A percentile compares a stretch with the other conserved stretches of the same genome.
Conservation (phyloP, 2,888 invertebrate species). For the Cantharis flavilabris region DNA sequence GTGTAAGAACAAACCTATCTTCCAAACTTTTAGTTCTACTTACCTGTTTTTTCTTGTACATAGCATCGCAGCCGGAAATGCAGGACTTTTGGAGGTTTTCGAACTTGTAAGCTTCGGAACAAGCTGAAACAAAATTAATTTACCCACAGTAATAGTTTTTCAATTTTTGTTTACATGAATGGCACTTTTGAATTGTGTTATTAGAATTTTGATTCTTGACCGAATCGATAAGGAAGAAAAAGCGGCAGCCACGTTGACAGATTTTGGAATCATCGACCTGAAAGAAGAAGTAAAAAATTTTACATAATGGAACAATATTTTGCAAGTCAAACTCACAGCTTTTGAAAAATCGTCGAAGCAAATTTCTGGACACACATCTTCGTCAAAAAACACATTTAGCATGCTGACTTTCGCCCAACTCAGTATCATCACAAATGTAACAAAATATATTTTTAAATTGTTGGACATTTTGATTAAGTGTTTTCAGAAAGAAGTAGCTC, state of each 20-base stretch:
- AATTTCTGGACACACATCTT: background rate
- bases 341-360: background rate
- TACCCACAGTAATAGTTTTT: background rate
- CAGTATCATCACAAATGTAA: background rate
- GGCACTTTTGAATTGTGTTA: background rate
- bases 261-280: background rate
- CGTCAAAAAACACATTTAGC: background rate
- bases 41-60: slow-evolving; percentile 43
- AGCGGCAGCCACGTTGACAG: background rate
- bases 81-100: slow-evolving; percentile 39
- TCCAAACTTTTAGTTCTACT: background rate
- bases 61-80: slow-evolving; percentile 42
- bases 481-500: background rate
- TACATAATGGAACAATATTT: background rate
- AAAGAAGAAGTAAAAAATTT: background rate
- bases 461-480: background rate
- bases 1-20: background rate
- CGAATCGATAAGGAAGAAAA: background rate
- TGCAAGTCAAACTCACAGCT: background rate
- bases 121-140: slow-evolving; percentile 38
- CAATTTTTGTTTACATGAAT: background rate
- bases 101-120: slow-evolving; percentile 42
- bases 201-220: background rate
- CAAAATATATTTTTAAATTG: background rate
- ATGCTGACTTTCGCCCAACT: background rate